Base-by-base conservation (phyloP, 2,888 invertebrate species). In the Colostygia pectinataria region DNA sequence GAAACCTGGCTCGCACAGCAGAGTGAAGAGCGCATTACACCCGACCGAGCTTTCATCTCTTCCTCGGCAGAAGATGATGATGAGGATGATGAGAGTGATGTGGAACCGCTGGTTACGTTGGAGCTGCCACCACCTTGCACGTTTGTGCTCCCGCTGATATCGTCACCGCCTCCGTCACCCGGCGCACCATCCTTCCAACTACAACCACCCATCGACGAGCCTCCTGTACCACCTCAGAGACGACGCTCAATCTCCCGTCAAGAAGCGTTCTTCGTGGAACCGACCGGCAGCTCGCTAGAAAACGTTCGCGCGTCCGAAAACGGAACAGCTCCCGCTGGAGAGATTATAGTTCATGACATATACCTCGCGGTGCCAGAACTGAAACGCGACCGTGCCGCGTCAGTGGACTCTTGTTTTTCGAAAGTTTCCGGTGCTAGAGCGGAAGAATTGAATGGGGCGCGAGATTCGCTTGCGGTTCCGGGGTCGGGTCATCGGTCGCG, bases 321-420 rank as follows among this genome's bases (percentile, higher is more conserved):
- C 56, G 80, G 77, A 38, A 80, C 77, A 1, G 75, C 72, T 25
- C 71, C 59, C 62, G 80, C 70, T 50, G 82, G 68, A 59, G 90
- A 85, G 63, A 68, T 74, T 14, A 66, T 92, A 36, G 94, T 95
- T 4, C 92, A 93, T 53, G 95, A 95, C 65, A 94, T 95, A 57
- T 95, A 94, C 74, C 83, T 96, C 32, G 93, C 95, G 48, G 97
- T 97, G 53, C 97, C 97, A 28, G 96, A 96, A 68, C 80, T 96
- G 59, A 95, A 94, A 74, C 92, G 96, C 15, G 96, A 96, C 74
- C 93, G 97, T 10, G 97, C 97, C 10, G 96, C 96, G 23, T 96
- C 96, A 0, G 96, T 97, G 1, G 97, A 97, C 76, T 96, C 96
- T 10, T 95, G 96, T 73, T 97, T 96, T 79, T 93, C 95, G 48